These are phyloP conservation scores for Adrianichthys oophorus DNA, from an alignment of 2,797 vertebrate species.

Conservation along the genomic window DNA sequence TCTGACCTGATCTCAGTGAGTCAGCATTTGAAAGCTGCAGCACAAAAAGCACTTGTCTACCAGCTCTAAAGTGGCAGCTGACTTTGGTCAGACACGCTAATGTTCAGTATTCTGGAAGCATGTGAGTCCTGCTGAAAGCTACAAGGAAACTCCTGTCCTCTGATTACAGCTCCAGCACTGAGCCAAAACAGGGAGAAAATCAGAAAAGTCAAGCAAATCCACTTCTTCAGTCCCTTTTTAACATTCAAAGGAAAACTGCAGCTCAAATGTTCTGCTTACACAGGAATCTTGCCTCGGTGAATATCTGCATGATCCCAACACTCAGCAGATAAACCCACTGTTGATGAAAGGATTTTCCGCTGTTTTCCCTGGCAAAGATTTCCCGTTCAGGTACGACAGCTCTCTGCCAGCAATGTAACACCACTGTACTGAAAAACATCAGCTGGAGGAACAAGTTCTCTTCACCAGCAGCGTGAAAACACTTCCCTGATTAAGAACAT, in stretches of 20 bases:
- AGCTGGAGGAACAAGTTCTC: slow-evolving; percentile 20
- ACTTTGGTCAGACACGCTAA: slow-evolving; percentile 19
- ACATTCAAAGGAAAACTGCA: slow-evolving; percentile 43
- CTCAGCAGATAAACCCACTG: slow-evolving; percentile 8
- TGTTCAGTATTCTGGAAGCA: slow-evolving; percentile 29
- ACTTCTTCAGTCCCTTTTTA: slow-evolving; percentile 11
- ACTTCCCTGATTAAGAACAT: slow-evolving; percentile 11
- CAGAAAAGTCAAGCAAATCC: not conserved
- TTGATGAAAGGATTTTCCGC: slow-evolving; percentile 15
- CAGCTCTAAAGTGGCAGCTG: slow-evolving; percentile 24
- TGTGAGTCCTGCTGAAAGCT: slow-evolving; percentile 23
- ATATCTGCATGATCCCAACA: slow-evolving; percentile 23
- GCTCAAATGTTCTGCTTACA: slow-evolving; percentile 17
- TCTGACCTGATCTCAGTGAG: slow-evolving; percentile 5
- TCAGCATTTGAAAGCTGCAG: slow-evolving; percentile 18
- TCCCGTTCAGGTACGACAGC: slow-evolving; percentile 9
- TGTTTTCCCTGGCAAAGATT: slow-evolving; percentile 30
- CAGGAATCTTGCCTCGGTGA: slow-evolving; percentile 7
- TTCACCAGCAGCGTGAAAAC: slow-evolving; percentile 28
- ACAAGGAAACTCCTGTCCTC: slow-evolving; percentile 51
- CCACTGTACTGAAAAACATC: slow-evolving; percentile 20
- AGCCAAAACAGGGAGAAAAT: slow-evolving; percentile 27
- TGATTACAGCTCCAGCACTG: slow-evolving; percentile 30
- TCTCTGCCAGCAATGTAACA: not conserved
- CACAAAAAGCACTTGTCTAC: slow-evolving; percentile 40